Percentiles rank a stretch among this genome's conserved stretches.
Conservation (phyloP, 2,888 invertebrate genomes). For the Luperina nickerlii region DNA sequence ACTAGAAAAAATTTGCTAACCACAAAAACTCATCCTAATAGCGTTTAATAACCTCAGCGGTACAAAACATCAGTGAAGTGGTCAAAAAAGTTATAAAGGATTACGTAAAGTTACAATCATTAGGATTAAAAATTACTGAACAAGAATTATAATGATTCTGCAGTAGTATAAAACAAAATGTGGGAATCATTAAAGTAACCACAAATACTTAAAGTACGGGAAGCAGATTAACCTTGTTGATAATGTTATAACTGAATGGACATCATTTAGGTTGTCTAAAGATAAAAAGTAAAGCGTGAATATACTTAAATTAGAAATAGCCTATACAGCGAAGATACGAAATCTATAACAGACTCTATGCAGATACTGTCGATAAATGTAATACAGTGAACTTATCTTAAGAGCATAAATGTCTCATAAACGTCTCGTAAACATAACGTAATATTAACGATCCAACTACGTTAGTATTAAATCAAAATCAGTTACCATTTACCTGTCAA, state of each 20-base stretch:
- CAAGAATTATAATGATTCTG: slow-evolving; percentile 15
- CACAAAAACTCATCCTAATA: slow-evolving; percentile 46
- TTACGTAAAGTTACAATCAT: slow-evolving; percentile 32
- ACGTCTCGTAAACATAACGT: background rate
- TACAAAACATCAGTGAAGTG: slow-evolving; percentile 16
- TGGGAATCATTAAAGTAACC: slow-evolving; percentile 34
- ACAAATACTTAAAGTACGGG: slow-evolving; percentile 25
- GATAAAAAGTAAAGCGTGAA: background rate
- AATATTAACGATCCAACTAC: background rate
- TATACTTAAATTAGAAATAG: background rate
- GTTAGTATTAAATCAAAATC: background rate
- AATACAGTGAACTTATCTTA: background rate
- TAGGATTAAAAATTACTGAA: slow-evolving; percentile 33
- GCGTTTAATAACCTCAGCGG: slow-evolving; percentile 26
- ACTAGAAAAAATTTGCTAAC: slow-evolving; percentile 29
- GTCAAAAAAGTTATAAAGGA: slow-evolving; percentile 36
- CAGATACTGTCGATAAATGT: background rate
- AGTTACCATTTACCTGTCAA: background rate
- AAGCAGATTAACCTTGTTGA: slow-evolving; percentile 66
- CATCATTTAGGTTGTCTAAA: background rate
- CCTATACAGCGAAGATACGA: too few relatives aligned
- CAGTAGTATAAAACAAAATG: slow-evolving; percentile 29
- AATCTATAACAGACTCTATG: background rate
- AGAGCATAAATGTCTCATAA: background rate
- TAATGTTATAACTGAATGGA: slow-evolving; percentile 16